Evolutionary conservation across 1,140 invertebrate species (phyloP), one percentile per base, ranked within the genome.

Genomic region (Aphis gossypii): DNA sequence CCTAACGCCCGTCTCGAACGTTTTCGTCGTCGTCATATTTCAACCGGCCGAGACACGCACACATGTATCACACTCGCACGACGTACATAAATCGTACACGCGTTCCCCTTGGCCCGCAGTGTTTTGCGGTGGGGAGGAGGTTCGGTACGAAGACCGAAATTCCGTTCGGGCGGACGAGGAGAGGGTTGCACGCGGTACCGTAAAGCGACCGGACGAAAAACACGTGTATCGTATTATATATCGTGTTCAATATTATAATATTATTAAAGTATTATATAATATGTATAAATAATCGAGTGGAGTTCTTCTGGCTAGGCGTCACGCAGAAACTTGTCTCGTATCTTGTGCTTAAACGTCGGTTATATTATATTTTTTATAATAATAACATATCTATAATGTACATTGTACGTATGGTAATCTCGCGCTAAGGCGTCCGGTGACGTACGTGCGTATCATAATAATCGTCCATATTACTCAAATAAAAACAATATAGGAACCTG

Each of bases 181-280:
- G 46, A 35, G n/a, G 48, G 48, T 88, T 3, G 30, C 60, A 4
- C 3, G 86, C 25, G 44, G 46, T 88, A 88, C 38, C 46, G 87
- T 88, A 88, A 88, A 89, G 8, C 20, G 48, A 21, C 14, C 21
- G 51, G 35, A 56, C 35, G 51, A 90, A 56, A 25, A 90, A 90
- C 88, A 90, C 88, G 48, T 90, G 88, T 90, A 90, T 38, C 48
- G 87, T 90, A 89, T 89, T 54, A 89, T 89, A 89, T 89, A 51
- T 8, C 51, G 25, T 35, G 48, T 89, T 23, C 38, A 83, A 83
- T 83, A 41, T 38, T 83, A 83, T 83, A 41, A 35, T 38, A 38
- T 21, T 23, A 23, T 41, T 41, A 41, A 41, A 41, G 38, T 41
- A 41, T 41, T 41, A 41, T 41, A 41, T 41, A 41, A 87, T 51